Conservation (phyloP, 2,888 invertebrate species). For the Neoscelio sp. region DNA sequence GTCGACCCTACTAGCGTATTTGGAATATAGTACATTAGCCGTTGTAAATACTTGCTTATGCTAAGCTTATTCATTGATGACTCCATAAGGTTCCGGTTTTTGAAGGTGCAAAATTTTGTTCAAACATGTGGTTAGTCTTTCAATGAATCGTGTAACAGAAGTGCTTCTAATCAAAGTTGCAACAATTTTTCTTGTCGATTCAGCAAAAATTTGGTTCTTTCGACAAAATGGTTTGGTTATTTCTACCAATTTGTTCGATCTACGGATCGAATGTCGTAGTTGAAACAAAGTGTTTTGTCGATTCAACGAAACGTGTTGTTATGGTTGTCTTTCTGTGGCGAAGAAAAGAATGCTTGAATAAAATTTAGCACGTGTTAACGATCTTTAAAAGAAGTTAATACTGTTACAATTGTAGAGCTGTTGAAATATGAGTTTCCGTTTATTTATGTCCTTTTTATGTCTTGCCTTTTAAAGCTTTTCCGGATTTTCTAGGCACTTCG, state of each 20-base stretch:
- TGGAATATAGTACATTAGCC: constrained; percentile 28
- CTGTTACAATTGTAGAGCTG: constrained; percentile 45
- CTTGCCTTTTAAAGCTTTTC: constrained; percentile 62
- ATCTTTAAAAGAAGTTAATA: constrained; percentile 16
- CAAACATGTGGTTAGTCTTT: too few species aligned
- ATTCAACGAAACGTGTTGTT: too few species aligned
- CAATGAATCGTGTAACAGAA: too few species aligned
- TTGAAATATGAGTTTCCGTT: constrained; percentile 58
- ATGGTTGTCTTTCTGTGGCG: too few species aligned
- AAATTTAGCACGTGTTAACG: too few species aligned
- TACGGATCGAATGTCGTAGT: too few species aligned
- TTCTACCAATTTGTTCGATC: too few species aligned
- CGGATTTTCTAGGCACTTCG: constrained; percentile 68
- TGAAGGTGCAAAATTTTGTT: constrained; percentile 22
- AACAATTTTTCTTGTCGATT: too few species aligned
- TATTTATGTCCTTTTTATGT: constrained; percentile 49
- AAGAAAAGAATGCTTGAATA: too few species aligned
- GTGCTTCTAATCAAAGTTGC: too few species aligned
- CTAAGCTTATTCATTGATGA: constrained; percentile 38
- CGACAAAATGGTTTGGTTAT: not conserved
- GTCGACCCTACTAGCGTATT: constrained; percentile 24
- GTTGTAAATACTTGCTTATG: constrained; percentile 20
- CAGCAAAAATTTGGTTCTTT: too few species aligned
- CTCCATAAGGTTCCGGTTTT: constrained; percentile 1
- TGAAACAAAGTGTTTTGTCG: too few species aligned